A percentile compares a stretch with the other conserved stretches of the same genome.
Conservation (phyloP, 2,888 invertebrate species). For the Drosophila falleni region DNA sequence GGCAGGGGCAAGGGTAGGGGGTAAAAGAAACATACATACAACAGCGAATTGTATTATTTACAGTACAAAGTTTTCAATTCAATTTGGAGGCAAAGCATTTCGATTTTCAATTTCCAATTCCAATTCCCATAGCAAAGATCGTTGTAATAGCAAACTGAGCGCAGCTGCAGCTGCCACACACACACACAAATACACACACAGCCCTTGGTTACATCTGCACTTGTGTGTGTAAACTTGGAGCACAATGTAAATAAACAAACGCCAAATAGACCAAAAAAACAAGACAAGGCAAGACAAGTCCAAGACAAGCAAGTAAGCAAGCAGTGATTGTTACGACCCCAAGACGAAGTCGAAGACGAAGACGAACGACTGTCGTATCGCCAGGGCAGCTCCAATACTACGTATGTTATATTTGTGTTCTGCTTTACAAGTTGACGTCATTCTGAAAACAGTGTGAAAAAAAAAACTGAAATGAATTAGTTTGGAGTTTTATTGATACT, state of each 20-base stretch:
- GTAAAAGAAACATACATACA: conserved; percentile 38
- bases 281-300: conserved; percentile 46
- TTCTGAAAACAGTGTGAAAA: not conserved
- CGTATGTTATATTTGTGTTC: not conserved
- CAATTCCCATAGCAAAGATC: conserved; percentile 31
- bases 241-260: conserved; percentile 79
- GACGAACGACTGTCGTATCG: conserved; percentile 11
- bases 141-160: conserved; percentile 57
- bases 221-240: conserved; percentile 73
- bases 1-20: not conserved
- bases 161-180: conserved; percentile 54
- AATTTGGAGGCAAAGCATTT: conserved; percentile 48
- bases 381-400: conserved; percentile 20
- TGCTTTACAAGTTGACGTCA: conserved; percentile 8
- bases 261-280: conserved; percentile 55
- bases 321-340: conserved; percentile 32
- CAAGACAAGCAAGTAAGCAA: conserved; percentile 33
- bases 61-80: conserved; percentile 69
- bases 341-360: conserved; percentile 16
- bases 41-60: conserved; percentile 56
- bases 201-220: conserved; percentile 31
- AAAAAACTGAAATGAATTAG: not conserved
- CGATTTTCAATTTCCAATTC: conserved; percentile 26
- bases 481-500: not conserved
- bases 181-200: conserved; percentile 8